phyloP scores from a whole-genome alignment of 2,888 invertebrate species.

The Eupithecia tripunctaria region DNA sequence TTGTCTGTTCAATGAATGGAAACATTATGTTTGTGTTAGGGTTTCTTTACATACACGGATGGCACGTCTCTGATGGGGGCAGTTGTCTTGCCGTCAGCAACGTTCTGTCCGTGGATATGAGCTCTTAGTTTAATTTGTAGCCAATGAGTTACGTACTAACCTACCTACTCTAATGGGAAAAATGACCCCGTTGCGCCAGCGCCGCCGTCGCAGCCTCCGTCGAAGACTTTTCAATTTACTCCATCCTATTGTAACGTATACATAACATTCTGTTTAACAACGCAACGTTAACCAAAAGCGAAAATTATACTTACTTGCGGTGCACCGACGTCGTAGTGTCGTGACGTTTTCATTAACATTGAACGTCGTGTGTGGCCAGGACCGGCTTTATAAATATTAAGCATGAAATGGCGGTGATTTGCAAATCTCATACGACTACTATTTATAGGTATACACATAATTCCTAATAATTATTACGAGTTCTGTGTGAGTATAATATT shows the following conservation, averaged over 20 bases:
- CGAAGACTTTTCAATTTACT: background rate
- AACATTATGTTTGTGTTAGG: background rate
- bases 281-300: constrained; percentile 47
- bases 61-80: too few relatives aligned
- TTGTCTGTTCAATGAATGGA: background rate
- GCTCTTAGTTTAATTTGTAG: background rate
- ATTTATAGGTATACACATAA: background rate
- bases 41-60: too few relatives aligned
- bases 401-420: background rate
- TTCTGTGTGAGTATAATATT: too few relatives aligned
- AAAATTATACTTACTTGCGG: constrained; percentile 50
- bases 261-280: background rate
- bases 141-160: background rate
- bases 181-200: background rate
- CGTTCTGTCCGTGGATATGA: too few relatives aligned
- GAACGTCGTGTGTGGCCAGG: constrained; percentile 60
- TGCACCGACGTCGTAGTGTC: constrained; percentile 36
- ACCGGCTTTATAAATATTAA: constrained; percentile 42
- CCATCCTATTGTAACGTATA: background rate
- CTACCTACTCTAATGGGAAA: background rate
- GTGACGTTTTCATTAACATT: constrained; percentile 63
- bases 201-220: too few relatives aligned
- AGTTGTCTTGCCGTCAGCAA: too few relatives aligned
- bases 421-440: background rate
- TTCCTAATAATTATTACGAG: too few relatives aligned